Conservation (phyloP, 2,888 invertebrate species). For the Dicyrtoma fusca region DNA sequence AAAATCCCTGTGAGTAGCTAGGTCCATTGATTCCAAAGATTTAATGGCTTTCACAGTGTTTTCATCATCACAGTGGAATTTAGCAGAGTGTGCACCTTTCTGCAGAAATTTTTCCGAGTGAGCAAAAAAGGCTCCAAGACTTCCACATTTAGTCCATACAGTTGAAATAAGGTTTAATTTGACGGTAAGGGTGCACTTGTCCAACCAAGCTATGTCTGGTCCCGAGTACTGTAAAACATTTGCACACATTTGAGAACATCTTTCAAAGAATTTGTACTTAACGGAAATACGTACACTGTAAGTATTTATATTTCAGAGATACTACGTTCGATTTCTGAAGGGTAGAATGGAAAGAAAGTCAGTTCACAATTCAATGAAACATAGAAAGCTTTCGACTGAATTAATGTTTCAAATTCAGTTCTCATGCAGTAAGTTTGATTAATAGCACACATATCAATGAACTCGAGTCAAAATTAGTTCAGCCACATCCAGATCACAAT, state of each 20-base stretch:
- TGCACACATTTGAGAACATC: background rate
- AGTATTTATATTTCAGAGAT: too few species aligned
- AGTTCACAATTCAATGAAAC: conserved; percentile 1
- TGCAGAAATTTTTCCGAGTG: conserved; percentile 54
- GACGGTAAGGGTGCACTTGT: conserved; percentile 54
- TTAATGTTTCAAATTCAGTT: background rate
- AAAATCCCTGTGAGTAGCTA: conserved; percentile 53
- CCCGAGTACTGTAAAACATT: conserved; percentile 53
- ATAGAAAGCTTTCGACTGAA: background rate
- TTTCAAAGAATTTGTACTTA: too few species aligned
- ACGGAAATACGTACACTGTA: too few species aligned
- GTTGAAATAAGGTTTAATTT: conserved; percentile 53
- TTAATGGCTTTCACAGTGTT: conserved; percentile 51
- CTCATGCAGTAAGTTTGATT: background rate
- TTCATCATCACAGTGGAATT: conserved; percentile 55
- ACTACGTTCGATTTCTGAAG: too few species aligned
- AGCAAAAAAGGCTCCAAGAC: conserved; percentile 55
- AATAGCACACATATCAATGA: background rate
- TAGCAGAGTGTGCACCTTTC: conserved; percentile 40
- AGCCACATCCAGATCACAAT: background rate
- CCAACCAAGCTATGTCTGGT: conserved; percentile 55
- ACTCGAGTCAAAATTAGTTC: too few species aligned
- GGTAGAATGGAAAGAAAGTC: background rate
- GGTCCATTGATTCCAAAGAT: conserved; percentile 52
- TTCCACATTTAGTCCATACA: conserved; percentile 53